Conservation (phyloP, 2,797 vertebrate genomes). For the Danio tinwini region DNA sequence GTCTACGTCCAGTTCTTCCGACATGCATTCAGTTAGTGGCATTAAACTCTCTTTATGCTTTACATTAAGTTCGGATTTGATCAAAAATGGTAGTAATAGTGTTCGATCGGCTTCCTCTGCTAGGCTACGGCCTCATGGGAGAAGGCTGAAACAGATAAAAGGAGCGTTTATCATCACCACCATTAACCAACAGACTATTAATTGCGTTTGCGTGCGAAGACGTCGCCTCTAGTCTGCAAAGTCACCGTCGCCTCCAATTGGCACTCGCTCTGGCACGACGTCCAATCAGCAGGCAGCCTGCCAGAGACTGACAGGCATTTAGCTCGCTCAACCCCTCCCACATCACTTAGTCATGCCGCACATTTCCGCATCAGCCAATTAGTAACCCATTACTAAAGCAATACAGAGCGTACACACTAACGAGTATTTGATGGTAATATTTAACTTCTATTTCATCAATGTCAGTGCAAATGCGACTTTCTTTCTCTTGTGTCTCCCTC, state of each 20-base stretch:
- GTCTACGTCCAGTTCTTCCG: neutral
- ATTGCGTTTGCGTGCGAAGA: constrained; percentile 26
- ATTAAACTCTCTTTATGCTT: neutral
- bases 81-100: constrained; percentile 9
- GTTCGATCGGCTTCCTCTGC: constrained; percentile 9
- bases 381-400: constrained; percentile 44
- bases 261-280: constrained; percentile 19
- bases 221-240: constrained; percentile 32
- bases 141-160: constrained; percentile 10
- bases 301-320: constrained; percentile 34
- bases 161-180: neutral
- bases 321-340: constrained; percentile 31
- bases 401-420: constrained; percentile 45
- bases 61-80: neutral
- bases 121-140: neutral
- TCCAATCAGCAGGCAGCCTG: constrained; percentile 46
- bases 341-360: constrained; percentile 46
- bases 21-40: neutral
- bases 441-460: constrained; percentile 46
- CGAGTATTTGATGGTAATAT: constrained; percentile 47
- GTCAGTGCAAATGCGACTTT: constrained; percentile 27
- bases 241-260: constrained; percentile 33
- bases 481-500: constrained; percentile 31
- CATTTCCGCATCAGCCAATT: constrained; percentile 55
- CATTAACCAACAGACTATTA: constrained; percentile 30